Percentiles rank a stretch among this genome's conserved stretches.
These are phyloP conservation scores for Chrysomallon squamiferum DNA, from an alignment of 1,140 invertebrate genomes.

Conservation along the genomic window DNA sequence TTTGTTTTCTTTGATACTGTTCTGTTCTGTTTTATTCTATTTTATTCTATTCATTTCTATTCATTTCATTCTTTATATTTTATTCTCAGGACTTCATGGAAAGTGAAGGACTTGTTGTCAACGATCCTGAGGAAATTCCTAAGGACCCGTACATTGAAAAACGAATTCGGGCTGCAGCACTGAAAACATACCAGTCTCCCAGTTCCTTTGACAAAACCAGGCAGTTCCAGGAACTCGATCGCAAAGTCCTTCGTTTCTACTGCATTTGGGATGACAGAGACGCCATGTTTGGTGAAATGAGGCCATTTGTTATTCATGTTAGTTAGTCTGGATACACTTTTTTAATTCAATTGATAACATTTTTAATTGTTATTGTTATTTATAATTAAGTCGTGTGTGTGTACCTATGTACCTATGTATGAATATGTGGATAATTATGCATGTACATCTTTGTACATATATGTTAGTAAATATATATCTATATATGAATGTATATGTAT, in stretches of 20 bases:
- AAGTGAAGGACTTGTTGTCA: conserved; percentile 82
- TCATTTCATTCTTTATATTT: too few species aligned
- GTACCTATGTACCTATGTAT: neutral
- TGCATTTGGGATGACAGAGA: conserved; percentile 80
- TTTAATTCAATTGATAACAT: neutral
- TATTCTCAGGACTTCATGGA: conserved; percentile 82
- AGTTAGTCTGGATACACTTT: conserved; percentile 17
- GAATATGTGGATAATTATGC: too few species aligned
- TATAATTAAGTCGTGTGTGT: too few species aligned
- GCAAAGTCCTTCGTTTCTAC: conserved; percentile 72
- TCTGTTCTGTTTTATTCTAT: too few species aligned
- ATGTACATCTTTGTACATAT: too few species aligned
- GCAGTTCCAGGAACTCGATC: conserved; percentile 64
- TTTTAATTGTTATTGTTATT: neutral
- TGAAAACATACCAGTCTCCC: conserved; percentile 58
- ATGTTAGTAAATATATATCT: too few species aligned
- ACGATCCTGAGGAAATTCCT: conserved; percentile 74
- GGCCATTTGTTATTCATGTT: conserved; percentile 63
- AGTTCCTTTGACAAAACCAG: conserved; percentile 61
- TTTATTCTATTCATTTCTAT: too few species aligned
- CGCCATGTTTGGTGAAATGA: conserved; percentile 73
- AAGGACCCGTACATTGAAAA: conserved; percentile 73
- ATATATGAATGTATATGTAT: too few species aligned
- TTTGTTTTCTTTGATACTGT: too few species aligned
- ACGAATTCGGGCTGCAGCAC: conserved; percentile 50